Base-by-base conservation (phyloP, 2,888 invertebrate species). In the Pardosa pseudoannulata region DNA sequence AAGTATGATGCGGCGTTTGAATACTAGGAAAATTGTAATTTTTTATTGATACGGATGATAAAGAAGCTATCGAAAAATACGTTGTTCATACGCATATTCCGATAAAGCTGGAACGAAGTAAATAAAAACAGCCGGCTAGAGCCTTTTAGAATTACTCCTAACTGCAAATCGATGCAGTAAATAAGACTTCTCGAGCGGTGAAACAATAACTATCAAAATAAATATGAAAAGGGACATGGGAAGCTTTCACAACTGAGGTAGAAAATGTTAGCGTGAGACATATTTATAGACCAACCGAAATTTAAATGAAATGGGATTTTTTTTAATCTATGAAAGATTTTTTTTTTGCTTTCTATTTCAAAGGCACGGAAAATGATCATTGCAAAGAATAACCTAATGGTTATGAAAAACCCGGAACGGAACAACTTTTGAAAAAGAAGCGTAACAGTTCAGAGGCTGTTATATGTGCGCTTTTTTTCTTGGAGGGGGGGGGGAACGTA, bases 401-500 rank as follows among this genome's bases (percentile, higher is more conserved):
- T 71, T 76, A 82, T 82, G 82, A 82, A 82, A 82, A 82, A 41
- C 62, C 29, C 13, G 46, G 50, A 13, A 71, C 56, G 70, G 62
- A 46, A 71, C 81, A 81, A 62, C 64, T 41, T 75, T 74, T 75
- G 31, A 82, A 75, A 64, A 13, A 67, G 71, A 46, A 46, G 41
- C 23, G 50, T 73, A 72, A 67, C 23, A 50, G 46, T 31, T 13
- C 29, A 62, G n/a, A 39, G 16, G 41, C 64, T 41, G 36, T 75
- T 82, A 75, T 82, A 5, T 36, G 5, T 81, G 75, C 39, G n/a
- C n/a, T 68, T 41, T 82, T 82, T 81, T 75, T 70, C 70, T n/a
- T n/a, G n/a, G n/a, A n/a, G n/a, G n/a, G n/a, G n/a, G n/a, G n/a
- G n/a, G n/a, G 32, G 71, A 28, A 32, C 32, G 39, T 11, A 68